Conservation (phyloP, 2,113 vertebrate genomes). For the Melanerpes formicivorus region DNA sequence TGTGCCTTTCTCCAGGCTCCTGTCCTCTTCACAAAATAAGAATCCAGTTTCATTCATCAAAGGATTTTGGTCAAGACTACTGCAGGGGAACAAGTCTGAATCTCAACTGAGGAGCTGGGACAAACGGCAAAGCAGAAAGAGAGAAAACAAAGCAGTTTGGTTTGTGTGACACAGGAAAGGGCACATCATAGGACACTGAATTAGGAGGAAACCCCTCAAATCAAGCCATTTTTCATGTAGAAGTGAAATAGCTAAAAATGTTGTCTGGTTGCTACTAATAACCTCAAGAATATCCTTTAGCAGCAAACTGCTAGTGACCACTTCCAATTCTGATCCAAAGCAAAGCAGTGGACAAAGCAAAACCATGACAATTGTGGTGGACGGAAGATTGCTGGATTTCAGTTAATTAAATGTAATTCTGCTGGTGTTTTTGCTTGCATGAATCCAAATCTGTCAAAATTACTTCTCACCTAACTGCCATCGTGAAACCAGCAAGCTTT, state of each 20-base stretch:
- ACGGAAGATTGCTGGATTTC: neutral
- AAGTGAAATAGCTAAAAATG: neutral
- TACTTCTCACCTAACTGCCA: neutral
- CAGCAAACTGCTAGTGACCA: neutral
- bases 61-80: constrained; percentile 40
- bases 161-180: constrained; percentile 3
- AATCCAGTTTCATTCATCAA: neutral
- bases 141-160: constrained; percentile 9
- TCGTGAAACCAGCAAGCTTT: neutral
- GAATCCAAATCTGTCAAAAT: neutral
- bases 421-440: neutral
- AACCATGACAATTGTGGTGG: neutral
- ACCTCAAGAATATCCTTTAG: neutral
- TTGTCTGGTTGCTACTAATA: neutral
- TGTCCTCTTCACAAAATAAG: constrained; percentile 1
- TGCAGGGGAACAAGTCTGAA: neutral
- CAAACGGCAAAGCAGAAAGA: neutral
- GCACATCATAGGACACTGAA: neutral
- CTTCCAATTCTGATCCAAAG: neutral
- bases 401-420: neutral
- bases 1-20: neutral
- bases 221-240: neutral
- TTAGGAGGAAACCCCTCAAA: neutral
- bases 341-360: neutral
- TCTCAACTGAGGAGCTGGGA: neutral